These are phyloP conservation scores for Clunio marinus DNA, from an alignment of 2,888 invertebrate species.

Conservation along the genomic window DNA sequence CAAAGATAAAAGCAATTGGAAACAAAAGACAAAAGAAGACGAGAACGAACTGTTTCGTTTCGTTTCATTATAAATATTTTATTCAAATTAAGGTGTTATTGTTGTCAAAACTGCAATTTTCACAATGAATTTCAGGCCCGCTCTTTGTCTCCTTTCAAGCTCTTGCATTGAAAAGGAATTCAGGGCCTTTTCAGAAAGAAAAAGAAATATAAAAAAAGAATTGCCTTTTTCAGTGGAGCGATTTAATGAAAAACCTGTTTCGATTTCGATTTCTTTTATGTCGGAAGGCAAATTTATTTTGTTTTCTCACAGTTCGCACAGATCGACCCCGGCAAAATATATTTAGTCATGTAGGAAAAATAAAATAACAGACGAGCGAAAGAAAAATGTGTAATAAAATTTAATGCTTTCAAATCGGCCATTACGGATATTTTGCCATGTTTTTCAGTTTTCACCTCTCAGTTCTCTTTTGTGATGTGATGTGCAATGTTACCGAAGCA, in stretches of 20 bases:
- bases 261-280: too few relatives aligned
- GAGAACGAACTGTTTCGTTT: too few relatives aligned
- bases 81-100: slow-evolving; percentile 34
- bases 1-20: background rate
- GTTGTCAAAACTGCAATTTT: slow-evolving; percentile 35
- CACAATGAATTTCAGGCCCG: slow-evolving; percentile 21
- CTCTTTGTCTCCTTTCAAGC: background rate
- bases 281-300: slow-evolving; percentile 3
- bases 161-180: background rate
- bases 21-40: background rate
- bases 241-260: slow-evolving; percentile 34
- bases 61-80: slow-evolving; percentile 25
- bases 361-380: slow-evolving; percentile 1
- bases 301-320: slow-evolving; percentile 17
- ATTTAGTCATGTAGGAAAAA: background rate
- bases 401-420: slow-evolving; percentile 31
- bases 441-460: background rate
- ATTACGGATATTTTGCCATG: background rate
- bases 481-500: background rate
- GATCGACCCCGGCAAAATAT: background rate
- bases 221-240: background rate
- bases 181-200: background rate
- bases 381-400: slow-evolving; percentile 32
- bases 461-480: background rate
- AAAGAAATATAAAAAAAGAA: background rate